These are phyloP conservation scores for Cerastis rubricosa DNA, from an alignment of 2,888 invertebrate species.

Conservation along the genomic window DNA sequence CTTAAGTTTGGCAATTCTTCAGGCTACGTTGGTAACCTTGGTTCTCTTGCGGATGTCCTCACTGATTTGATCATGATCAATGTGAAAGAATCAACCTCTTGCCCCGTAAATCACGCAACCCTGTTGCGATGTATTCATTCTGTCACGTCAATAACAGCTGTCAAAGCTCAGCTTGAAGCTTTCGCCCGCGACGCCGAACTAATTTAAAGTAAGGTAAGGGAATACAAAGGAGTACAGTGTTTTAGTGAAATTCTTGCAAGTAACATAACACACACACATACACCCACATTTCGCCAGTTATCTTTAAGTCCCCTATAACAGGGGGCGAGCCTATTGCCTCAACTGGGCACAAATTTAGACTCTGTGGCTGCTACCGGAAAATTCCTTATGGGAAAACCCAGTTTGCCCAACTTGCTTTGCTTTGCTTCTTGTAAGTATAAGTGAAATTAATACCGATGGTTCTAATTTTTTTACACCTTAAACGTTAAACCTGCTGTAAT, in stretches of 20 bases:
- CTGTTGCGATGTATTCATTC: slow-evolving; percentile 33
- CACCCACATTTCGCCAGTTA: no score
- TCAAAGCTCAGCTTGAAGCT: slow-evolving; percentile 16
- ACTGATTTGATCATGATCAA: no score
- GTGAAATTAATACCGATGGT: slow-evolving; percentile 1
- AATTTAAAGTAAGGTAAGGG: slow-evolving; percentile 31
- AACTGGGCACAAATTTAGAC: no score
- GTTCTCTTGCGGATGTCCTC: no score
- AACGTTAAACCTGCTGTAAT: not conserved
- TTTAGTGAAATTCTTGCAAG: slow-evolving; percentile 40
- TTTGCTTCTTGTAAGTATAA: no score
- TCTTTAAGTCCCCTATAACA: no score
- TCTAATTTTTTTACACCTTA: not conserved
- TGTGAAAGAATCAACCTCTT: not conserved
- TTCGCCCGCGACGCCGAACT: slow-evolving; percentile 22
- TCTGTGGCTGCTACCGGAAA: no score
- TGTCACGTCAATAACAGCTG: slow-evolving; percentile 27
- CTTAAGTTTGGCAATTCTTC: no score
- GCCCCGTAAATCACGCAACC: not conserved
- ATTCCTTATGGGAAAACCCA: no score
- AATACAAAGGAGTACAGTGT: slow-evolving; percentile 35
- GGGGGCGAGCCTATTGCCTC: no score
- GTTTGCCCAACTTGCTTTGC: no score
- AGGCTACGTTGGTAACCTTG: no score
- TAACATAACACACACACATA: not conserved